A percentile compares a stretch with the other conserved stretches of the same genome.
Conservation (phyloP, 1,140 invertebrate genomes). For the Muscidifurax raptorellus region DNA sequence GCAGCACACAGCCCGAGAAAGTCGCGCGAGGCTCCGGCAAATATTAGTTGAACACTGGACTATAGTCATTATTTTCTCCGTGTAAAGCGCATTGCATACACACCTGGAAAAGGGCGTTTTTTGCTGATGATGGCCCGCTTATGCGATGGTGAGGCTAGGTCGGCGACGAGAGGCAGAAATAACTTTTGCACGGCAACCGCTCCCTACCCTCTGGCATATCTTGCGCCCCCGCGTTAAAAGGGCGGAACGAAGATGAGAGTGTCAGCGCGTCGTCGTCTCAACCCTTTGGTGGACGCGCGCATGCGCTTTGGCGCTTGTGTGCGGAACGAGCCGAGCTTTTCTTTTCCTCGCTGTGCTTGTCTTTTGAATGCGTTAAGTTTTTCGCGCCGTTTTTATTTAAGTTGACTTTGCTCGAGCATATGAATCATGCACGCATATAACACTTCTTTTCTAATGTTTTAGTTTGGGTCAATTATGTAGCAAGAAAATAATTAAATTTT, state of each 20-base stretch:
- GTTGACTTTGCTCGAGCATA: background rate
- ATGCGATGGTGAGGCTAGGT: background rate
- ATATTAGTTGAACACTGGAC: conserved; percentile 73
- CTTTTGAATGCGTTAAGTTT: background rate
- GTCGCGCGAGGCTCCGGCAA: conserved; percentile 58
- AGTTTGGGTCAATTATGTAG: too few relatives aligned
- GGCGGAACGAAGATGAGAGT: conserved; percentile 48
- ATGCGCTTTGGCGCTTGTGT: background rate
- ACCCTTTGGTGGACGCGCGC: background rate
- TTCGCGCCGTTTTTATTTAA: background rate
- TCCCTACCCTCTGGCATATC: background rate
- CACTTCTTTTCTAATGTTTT: too few relatives aligned
- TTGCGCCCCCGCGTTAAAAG: conserved; percentile 27
- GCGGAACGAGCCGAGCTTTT: background rate
- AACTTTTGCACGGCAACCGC: background rate
- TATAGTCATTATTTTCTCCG: conserved; percentile 63
- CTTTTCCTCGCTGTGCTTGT: background rate
- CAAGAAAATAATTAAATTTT: too few relatives aligned
- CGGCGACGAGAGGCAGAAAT: background rate
- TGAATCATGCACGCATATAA: too few relatives aligned
- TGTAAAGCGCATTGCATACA: background rate
- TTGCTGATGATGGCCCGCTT: background rate
- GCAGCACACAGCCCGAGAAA: background rate
- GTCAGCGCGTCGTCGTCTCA: background rate
- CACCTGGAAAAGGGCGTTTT: background rate